A percentile compares a stretch with the other conserved stretches of the same genome.
Conservation (phyloP, 1,140 invertebrate species). For the Dryas iulia region DNA sequence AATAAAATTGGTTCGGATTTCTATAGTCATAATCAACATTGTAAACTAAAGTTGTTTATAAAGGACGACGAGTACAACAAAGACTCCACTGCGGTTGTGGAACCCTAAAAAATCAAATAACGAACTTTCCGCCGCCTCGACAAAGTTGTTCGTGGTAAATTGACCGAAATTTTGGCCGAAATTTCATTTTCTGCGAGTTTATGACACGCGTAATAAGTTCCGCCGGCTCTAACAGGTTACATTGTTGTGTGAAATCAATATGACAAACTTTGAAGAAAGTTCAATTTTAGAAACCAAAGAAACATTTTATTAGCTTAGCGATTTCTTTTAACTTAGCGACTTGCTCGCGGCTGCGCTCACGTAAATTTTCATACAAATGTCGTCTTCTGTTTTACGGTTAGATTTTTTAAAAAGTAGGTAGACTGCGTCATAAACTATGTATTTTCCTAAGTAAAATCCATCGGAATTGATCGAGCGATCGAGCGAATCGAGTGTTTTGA, state of each 20-base stretch:
- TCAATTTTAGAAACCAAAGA: no score
- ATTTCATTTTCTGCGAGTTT: constrained; percentile 17
- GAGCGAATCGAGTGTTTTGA: no score
- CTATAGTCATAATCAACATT: neutral
- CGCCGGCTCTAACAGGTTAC: constrained; percentile 3
- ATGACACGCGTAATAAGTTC: constrained; percentile 11
- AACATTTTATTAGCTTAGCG: no score
- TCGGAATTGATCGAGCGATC: no score
- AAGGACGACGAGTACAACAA: neutral
- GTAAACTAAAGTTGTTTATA: constrained; percentile 1
- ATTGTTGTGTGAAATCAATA: neutral
- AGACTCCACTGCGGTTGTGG: neutral
- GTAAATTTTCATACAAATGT: no score
- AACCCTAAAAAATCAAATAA: constrained; percentile 18
- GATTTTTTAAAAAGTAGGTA: no score
- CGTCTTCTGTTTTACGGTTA: no score
- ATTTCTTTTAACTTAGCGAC: no score
- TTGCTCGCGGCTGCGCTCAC: no score
- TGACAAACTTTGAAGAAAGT: no score
- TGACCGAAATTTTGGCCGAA: constrained; percentile 10
- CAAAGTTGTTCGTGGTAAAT: constrained; percentile 15
- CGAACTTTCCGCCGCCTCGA: constrained; percentile 3
- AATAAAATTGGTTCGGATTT: neutral
- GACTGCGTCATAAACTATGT: no score
- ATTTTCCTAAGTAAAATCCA: no score